Conservation (phyloP, 2,797 vertebrate genomes). For the Sphenopsis melanotis region DNA sequence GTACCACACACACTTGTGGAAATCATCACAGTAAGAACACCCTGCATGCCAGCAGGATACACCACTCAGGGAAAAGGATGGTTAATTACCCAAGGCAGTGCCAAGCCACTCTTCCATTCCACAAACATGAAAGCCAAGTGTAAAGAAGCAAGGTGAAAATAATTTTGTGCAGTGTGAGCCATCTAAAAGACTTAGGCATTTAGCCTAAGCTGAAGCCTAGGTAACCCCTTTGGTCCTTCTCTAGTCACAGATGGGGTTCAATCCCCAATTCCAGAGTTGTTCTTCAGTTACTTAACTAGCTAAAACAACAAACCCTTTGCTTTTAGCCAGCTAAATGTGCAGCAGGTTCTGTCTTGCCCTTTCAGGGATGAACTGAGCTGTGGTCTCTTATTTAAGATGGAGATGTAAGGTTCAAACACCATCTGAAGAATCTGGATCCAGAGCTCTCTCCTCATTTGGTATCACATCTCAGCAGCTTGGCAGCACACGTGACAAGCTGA, state of each 20-base stretch:
- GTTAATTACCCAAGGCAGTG: rapidly evolving
- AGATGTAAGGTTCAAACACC: not conserved
- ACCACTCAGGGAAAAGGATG: not conserved
- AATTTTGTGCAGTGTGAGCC: not conserved
- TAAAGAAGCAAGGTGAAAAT: not conserved
- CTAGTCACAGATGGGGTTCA: not conserved
- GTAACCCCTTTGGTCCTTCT: not conserved
- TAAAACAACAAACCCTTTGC: not conserved
- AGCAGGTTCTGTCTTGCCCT: not conserved
- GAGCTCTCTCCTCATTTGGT: rapidly evolving
- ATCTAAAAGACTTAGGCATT: not conserved
- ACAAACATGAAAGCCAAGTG: not conserved
- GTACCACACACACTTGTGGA: not conserved
- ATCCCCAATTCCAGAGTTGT: not conserved
- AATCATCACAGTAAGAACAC: not conserved
- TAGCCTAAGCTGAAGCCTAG: not conserved
- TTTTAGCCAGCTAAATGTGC: not conserved
- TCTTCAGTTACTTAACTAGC: not conserved
- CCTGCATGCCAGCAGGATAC: not conserved
- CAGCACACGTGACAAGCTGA: rapidly evolving
- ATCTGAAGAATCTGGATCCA: not conserved
- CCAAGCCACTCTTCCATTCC: not conserved
- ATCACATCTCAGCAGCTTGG: not conserved
- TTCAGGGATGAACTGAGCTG: not conserved
- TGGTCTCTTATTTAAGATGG: not conserved